Evolutionary conservation across 1,140 invertebrate species (phyloP), one percentile per base, ranked within the genome.

Genomic region (Apis laboriosa): DNA sequence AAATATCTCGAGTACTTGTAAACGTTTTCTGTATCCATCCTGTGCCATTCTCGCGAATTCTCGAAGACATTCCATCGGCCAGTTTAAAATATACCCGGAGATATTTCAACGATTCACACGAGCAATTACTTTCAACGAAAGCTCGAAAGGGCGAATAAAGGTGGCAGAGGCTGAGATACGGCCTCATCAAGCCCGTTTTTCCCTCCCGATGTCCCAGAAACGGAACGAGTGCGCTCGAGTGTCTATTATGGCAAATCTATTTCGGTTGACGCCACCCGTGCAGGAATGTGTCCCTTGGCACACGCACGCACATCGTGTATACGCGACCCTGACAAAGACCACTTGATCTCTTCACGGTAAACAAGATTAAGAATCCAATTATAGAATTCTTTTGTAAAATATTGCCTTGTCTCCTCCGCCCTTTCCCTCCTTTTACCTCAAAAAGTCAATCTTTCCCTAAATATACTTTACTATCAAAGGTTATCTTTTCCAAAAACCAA

Each of bases 281-380:
- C 73, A 84, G 87, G 87, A 89, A 89, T 89, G 86, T 68, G 66
- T 68, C 75, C 80, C 78, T 72, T 68, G 76, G 66, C 74, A 75
- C 67, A 67, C 61, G 53, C 61, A 63, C 34, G 5, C 34, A 43
- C 34, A 43, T 43, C 34, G 55, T 77, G 77, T 51, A 19, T 71
- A 82, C 87, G 84, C 84, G 87, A 89, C 88, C 88, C 88, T 89
- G 88, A 88, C 88, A 89, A 88, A 89, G 87, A 88, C 80, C 87
- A 77, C 88, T 89, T 82, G 81, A 88, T 89, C 86, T 88, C 86
- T 84, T 88, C 81, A 77, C 84, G 74, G 88, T 86, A 88, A 89
- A 88, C 86, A 77, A 89, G 84, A 89, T 89, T 84, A 84, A 86
- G 83, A 76, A 72, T 86, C 88, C 87, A 88, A 89, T 89, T 86